Evolutionary conservation across 2,888 invertebrate genomes (phyloP).

Genomic region (Cynaeus angustus): DNA sequence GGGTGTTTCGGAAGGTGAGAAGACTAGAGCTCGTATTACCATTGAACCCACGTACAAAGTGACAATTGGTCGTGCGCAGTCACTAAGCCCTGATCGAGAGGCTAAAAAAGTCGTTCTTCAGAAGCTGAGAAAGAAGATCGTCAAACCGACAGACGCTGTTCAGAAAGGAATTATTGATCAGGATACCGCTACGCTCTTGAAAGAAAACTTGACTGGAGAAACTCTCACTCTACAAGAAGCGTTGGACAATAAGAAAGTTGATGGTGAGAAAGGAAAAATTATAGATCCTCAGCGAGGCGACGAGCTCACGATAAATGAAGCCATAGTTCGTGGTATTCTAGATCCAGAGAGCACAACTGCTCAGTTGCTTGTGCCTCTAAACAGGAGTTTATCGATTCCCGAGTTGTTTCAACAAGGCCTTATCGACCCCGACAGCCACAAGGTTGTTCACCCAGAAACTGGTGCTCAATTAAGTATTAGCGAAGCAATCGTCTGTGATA

Average conservation of each 20-base stretch:
- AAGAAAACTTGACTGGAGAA: constrained; percentile 77
- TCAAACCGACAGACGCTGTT: constrained; percentile 85
- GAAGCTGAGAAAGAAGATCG: constrained; percentile 84
- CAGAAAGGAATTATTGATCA: constrained; percentile 86
- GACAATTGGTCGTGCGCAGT: constrained; percentile 77
- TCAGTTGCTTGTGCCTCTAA: constrained; percentile 85
- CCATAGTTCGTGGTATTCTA: constrained; percentile 86
- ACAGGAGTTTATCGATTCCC: constrained; percentile 86
- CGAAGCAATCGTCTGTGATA: constrained; percentile 91
- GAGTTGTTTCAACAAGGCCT: constrained; percentile 91
- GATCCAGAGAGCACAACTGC: constrained; percentile 85
- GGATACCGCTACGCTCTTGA: constrained; percentile 81
- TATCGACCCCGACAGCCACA: constrained; percentile 81
- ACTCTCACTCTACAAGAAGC: constrained; percentile 84
- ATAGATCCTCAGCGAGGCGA: constrained; percentile 89
- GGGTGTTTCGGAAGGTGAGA: constrained; percentile 72
- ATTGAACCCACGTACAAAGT: constrained; percentile 81
- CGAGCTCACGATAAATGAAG: constrained; percentile 86
- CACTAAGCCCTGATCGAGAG: constrained; percentile 76
- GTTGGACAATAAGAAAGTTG: constrained; percentile 79
- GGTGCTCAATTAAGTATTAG: constrained; percentile 84
- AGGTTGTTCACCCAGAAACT: constrained; percentile 91
- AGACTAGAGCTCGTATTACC: constrained; percentile 75
- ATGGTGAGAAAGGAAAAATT: constrained; percentile 85
- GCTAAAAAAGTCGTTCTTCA: constrained; percentile 82